These are phyloP conservation scores for Pygathrix nemaeus DNA, from an alignment of 2,113 vertebrate genomes.

Conservation along the genomic window DNA sequence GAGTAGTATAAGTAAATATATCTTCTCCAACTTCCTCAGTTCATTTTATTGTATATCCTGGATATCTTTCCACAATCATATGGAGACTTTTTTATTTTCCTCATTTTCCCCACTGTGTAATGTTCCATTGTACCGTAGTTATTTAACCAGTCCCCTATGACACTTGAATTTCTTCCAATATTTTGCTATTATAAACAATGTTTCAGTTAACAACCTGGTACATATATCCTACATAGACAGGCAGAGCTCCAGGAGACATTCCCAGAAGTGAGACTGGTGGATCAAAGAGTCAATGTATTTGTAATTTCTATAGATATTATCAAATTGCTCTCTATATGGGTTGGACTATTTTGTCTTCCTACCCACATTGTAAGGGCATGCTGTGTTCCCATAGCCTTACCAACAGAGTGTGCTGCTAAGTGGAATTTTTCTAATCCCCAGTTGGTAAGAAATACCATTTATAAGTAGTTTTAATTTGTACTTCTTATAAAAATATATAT, in stretches of 20 bases:
- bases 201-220: neutral
- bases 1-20: neutral
- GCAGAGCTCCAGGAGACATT: neutral
- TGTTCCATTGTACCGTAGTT: neutral
- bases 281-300: neutral
- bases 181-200: neutral
- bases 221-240: neutral
- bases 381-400: neutral
- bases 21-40: neutral
- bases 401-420: neutral
- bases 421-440: neutral
- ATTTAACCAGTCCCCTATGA: neutral
- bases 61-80: neutral
- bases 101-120: neutral
- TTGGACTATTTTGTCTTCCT: neutral
- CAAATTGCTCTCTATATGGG: neutral
- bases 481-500: neutral
- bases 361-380: neutral
- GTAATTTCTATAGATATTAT: constrained; percentile 1
- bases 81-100: neutral
- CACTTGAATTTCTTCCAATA: neutral
- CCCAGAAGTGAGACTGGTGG: neutral
- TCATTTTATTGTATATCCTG: neutral
- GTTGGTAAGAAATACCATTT: neutral
- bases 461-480: neutral